Conservation (phyloP, 2,113 vertebrate species). For the Centropristis striata region DNA sequence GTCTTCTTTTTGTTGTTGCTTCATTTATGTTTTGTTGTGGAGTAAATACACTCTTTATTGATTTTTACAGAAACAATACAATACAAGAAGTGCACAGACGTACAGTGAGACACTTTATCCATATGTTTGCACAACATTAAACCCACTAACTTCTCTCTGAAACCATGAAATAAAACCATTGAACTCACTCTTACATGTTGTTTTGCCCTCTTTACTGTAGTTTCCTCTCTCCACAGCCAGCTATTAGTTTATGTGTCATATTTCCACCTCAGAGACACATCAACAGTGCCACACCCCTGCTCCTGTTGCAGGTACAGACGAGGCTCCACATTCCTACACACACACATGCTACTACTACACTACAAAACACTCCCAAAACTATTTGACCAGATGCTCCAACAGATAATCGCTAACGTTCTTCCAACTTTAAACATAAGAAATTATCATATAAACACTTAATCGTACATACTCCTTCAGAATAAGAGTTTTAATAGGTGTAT, state of each 20-base stretch:
- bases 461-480: not conserved
- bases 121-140: not conserved
- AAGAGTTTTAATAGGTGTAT: not conserved
- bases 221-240: not conserved
- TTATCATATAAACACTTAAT: not conserved
- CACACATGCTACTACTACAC: not conserved
- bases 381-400: conserved; percentile 7
- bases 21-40: not conserved
- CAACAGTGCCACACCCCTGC: conserved; percentile 56
- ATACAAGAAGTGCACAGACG: not conserved
- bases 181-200: not conserved
- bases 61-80: not conserved
- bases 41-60: not conserved
- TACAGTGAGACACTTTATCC: not conserved
- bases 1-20: not conserved
- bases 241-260: conserved; percentile 13
- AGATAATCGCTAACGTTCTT: too few relatives aligned
- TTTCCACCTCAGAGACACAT: conserved; percentile 32
- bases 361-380: too few relatives aligned
- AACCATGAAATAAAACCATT: not conserved
- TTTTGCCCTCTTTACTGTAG: not conserved
- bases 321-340: conserved; percentile 58
- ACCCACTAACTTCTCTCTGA: not conserved
- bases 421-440: too few relatives aligned
- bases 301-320: conserved; percentile 62